Conservation (phyloP, 2,888 invertebrate species). For the Eudasyphora cyanicolor region DNA sequence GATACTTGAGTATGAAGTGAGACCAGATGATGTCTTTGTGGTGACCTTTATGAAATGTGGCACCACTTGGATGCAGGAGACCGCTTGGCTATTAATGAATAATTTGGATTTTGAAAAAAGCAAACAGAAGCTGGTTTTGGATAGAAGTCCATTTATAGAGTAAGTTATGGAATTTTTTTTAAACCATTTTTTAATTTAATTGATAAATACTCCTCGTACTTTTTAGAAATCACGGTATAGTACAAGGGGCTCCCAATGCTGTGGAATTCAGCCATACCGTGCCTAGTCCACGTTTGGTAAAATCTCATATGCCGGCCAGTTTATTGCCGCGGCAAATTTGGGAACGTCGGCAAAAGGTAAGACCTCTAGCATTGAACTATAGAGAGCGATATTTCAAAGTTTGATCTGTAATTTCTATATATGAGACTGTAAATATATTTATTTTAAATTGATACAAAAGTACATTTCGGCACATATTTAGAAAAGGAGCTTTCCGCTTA, state of each 20-base stretch:
- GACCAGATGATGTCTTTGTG: constrained; percentile 67
- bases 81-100: constrained; percentile 68
- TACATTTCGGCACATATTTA: no score
- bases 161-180: constrained; percentile 53
- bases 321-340: constrained; percentile 68
- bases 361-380: background rate
- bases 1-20: constrained; percentile 64
- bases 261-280: constrained; percentile 10
- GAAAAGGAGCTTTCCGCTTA: no score
- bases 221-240: background rate
- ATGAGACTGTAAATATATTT: no score
- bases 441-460: no score
- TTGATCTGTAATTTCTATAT: background rate
- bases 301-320: constrained; percentile 69
- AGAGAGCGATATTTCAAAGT: no score
- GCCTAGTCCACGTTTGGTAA: constrained; percentile 67
- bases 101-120: constrained; percentile 67
- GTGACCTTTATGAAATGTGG: constrained; percentile 67
- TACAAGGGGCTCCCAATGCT: background rate
- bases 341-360: constrained; percentile 66
- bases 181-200: no score
- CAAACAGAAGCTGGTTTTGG: constrained; percentile 12
- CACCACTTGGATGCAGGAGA: constrained; percentile 70
- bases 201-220: background rate
- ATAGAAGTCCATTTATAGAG: constrained; percentile 66